Base-by-base conservation (phyloP, 2,113 vertebrate species). In the Scatophagus argus region DNA sequence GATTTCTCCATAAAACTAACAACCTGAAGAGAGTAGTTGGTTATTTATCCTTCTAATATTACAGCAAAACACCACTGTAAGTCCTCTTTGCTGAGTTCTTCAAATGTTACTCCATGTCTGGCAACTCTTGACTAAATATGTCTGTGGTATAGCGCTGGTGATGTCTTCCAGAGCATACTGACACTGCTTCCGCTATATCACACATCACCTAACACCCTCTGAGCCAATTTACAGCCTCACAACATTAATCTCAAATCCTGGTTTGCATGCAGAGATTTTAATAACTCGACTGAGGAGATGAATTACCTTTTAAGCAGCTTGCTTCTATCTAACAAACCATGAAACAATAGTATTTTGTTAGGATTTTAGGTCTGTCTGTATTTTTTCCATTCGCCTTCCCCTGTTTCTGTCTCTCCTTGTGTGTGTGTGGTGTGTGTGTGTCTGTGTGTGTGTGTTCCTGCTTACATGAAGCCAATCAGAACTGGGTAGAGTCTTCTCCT, bases 131-230 rank as follows among this genome's bases (percentile, higher is more conserved):
- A 14, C 21, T 38, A 23, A 21, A 56, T 21, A 34, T 32, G 10
- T 12, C 32, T 55, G 32, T 43, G n/a, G 19, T 17, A 34, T 9
- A 19, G 19, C 32, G n/a, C 12, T n/a, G 6, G n/a, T 17, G 17
- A 23, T 49, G 34, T 60, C 41, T 31, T 56, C 29, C 54, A 21
- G 47, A 54, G 19, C 9, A 21, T 72, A 55, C 56, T 68, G 27
- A 25, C 44, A 31, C 25, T 55, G 64, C 19, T n/a, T 21, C 41
- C 63, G 56, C 13, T 17, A 11, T 32, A 23, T 47, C 31, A 39
- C 64, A 41, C 19, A 39, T 41, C 66, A 29, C 41, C 49, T 74
- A 66, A 73, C 54, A 44, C 38, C n/a, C 19, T 77, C 61, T 23
- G 44, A 23, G 66, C 43, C 52, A 54, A 25, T 77, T 77, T 29